Base-by-base conservation (phyloP, 2,888 invertebrate genomes). In the Lissonota sp. region DNA sequence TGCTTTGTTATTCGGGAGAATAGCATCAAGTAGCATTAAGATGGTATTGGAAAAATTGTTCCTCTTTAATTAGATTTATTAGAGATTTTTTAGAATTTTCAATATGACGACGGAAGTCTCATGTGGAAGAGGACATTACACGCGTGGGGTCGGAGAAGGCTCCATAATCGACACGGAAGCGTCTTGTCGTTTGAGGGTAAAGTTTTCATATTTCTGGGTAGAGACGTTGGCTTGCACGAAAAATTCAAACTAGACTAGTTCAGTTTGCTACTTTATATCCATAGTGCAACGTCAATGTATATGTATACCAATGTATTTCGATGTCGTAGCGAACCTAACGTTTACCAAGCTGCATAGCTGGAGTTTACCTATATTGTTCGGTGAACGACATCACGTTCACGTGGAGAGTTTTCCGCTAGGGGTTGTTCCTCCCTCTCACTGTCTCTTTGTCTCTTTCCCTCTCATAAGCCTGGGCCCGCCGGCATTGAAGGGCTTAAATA, bases 401-500 rank as follows among this genome's bases (percentile, higher is more conserved):
- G 49, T 14, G 37, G 79, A 72, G 78, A 78, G 78, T 82, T 82
- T 67, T 70, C 74, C 70, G 70, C 82, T 75, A 67, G 57, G 46
- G 72, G 69, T 55, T 51, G 14, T n/a, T 7, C 37, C 57, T 57
- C 57, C 14, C 44, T 42, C 62, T 42, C 58, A 4, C 49, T 10
- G 4, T 58, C 58, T 7, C 37, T 37, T 37, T 58, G 12, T 58
- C 62, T 42, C 62, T 63, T 16, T 55, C 55, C 16, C 55, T 80
- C 57, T 79, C 70, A 75, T 73, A 79, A 74, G 67, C 78, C 53
- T 51, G 62, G 46, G 66, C 10, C 49, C 63, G 81, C 80, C 74
- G 66, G 40, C 74, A 78, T 78, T 78, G 62, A 80, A 86, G 78
- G 84, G 84, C 84, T 89, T 86, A 87, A 88, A 88, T 88, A 89